phyloP scores from a whole-genome alignment of 2,797 vertebrate genomes.

The Tarsius wallacei region DNA sequence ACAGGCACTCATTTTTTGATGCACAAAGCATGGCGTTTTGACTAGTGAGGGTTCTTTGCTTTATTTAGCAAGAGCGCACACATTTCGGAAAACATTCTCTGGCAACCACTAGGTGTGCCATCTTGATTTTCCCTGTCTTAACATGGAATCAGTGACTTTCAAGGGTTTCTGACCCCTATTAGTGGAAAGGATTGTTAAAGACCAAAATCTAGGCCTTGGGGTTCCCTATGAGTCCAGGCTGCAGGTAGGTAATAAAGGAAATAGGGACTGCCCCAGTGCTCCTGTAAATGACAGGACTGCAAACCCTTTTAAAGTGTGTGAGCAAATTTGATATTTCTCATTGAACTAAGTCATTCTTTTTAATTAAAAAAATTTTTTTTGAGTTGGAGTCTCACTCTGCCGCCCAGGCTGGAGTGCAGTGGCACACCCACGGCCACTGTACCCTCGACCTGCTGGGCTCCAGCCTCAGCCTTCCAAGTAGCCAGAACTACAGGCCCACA shows the following conservation, averaged over 20 bases:
- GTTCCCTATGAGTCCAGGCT: neutral
- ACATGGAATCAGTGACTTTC: neutral
- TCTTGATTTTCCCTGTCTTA: neutral
- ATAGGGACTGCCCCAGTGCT: too few species aligned
- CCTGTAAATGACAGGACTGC: neutral
- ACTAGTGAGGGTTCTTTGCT: neutral
- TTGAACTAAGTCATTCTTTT: neutral
- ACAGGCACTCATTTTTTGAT: neutral
- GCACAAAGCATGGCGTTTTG: neutral
- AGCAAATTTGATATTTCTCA: neutral
- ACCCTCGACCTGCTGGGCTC: too few species aligned
- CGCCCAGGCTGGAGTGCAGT: too few species aligned
- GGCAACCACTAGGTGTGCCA: neutral
- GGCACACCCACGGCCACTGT: too few species aligned
- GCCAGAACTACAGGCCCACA: too few species aligned
- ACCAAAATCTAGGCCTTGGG: neutral
- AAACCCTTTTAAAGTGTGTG: neutral
- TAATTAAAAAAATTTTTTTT: too few species aligned
- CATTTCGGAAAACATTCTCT: neutral
- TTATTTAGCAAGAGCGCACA: neutral
- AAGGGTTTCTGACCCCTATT: neutral
- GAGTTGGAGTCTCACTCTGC: too few species aligned
- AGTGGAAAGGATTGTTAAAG: neutral
- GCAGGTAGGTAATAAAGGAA: neutral
- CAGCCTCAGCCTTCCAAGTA: too few species aligned